Base-by-base conservation (phyloP, 2,113 vertebrate species). In the Leucoraja erinaceus region DNA sequence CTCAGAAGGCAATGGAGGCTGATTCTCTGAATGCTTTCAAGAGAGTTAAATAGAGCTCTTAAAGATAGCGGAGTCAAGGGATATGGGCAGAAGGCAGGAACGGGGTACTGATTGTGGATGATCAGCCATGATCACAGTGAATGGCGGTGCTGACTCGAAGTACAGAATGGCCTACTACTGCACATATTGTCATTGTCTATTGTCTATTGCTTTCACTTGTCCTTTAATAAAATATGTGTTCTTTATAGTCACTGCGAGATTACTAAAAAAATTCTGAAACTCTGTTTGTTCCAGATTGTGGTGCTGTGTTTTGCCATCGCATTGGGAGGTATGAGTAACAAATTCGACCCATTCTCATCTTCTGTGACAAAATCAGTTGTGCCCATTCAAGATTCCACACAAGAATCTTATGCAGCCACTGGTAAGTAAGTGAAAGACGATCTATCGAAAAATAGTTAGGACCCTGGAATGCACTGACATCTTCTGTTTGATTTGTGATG, bases 251-350 rank as follows among this genome's bases (percentile, higher is more conserved):
- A 31, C 47, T 66, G 74, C 8, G 16, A 88, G 31, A 1, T 59
- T 61, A 59, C 54, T 61, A 88, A 31, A 59, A 56, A 28, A 31
- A 3, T 0, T 47, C 18, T 91, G 16, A 54, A 72, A 54, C 72
- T 47, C 20, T 70, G 88, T 75, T 20, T 74, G 38, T 68, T n/a
- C 92, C 94, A 99, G 99, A 98, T 98, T 93, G 96, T 98, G 16
- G 97, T 98, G 93, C 94, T 99, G 93, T 99, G 98, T 94, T 99
- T 99, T 76, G 96, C 98, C 0, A 95, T 99, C 93, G 97, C 98
- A 68, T 96, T 99, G 93, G 98, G 99, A 81, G 98, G 97, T 95
- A 97, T 99, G 94, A 98, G 97, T 76, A 98, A 98, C 94, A 96
- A 96, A 94, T 96, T 97, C 18, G 96, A 95, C 4, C 96, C 97